These are phyloP conservation scores for Polymixis flavicincta DNA, from an alignment of 2,888 invertebrate genomes.

Conservation along the genomic window DNA sequence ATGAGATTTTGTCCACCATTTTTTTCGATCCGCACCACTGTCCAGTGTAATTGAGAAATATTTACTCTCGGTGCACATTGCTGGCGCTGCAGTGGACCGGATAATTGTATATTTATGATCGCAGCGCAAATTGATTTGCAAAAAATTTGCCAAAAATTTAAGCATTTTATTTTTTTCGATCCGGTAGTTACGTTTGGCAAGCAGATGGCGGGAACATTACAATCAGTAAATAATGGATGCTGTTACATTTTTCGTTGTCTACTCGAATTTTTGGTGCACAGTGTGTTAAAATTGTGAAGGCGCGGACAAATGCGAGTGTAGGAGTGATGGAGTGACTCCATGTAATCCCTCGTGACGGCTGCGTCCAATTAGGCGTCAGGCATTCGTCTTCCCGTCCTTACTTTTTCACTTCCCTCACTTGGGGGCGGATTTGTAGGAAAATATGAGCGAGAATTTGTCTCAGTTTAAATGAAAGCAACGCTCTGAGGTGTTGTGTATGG, in stretches of 20 bases:
- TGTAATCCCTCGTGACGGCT: slow-evolving; percentile 85
- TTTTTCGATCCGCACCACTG: slow-evolving; percentile 82
- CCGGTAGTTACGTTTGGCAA: slow-evolving; percentile 41
- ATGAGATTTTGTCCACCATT: slow-evolving; percentile 87
- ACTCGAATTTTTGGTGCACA: slow-evolving; percentile 34
- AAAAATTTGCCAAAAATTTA: slow-evolving; percentile 57
- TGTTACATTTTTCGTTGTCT: slow-evolving; percentile 29
- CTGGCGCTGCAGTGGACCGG: slow-evolving; percentile 52
- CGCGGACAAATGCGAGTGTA: slow-evolving; percentile 84
- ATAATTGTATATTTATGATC: slow-evolving; percentile 67
- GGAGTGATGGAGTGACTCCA: slow-evolving; percentile 80
- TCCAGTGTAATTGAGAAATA: slow-evolving; percentile 85
- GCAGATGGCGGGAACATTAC: slow-evolving; percentile 47
- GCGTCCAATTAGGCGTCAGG: slow-evolving; percentile 86
- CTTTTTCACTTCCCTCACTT: slow-evolving; percentile 72
- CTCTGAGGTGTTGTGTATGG: slow-evolving; percentile 28
- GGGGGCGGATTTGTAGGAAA: slow-evolving; percentile 71
- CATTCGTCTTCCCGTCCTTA: slow-evolving; percentile 85
- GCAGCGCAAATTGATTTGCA: slow-evolving; percentile 62
- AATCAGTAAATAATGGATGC: slow-evolving; percentile 34
- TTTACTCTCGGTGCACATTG: slow-evolving; percentile 70
- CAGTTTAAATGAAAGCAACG: slow-evolving; percentile 62
- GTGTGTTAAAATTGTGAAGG: slow-evolving; percentile 71
- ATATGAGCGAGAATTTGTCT: slow-evolving; percentile 74
- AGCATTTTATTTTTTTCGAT: slow-evolving; percentile 34